Evolutionary conservation across 2,113 vertebrate species (phyloP).

Genomic region (Lycaon pictus): DNA sequence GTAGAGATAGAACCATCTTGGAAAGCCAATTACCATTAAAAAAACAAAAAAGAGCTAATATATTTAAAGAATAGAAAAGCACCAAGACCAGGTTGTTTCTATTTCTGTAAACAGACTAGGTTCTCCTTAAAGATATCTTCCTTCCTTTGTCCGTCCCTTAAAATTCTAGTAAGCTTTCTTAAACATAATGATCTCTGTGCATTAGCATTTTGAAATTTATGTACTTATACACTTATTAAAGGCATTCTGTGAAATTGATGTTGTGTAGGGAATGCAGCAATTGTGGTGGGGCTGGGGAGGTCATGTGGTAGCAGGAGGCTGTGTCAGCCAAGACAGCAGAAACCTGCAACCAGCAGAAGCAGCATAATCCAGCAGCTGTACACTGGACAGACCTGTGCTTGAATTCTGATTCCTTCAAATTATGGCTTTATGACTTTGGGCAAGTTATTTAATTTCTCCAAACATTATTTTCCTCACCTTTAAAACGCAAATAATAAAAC

Average conservation of each 20-base stretch:
- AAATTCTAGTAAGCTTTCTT: neutral
- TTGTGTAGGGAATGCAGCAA: no score
- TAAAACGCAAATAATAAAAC: neutral
- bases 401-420: neutral
- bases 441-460: slow-evolving; percentile 6
- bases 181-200: neutral
- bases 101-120: neutral
- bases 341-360: neutral
- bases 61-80: neutral
- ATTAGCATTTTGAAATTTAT: neutral
- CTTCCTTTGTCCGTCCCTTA: neutral
- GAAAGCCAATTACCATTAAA: neutral
- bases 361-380: accelerated
- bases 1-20: neutral
- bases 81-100: neutral
- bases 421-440: neutral
- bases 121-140: neutral
- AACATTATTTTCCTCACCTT: neutral
- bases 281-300: accelerated
- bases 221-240: neutral
- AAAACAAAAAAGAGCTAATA: neutral
- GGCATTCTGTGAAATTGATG: neutral
- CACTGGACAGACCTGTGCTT: neutral
- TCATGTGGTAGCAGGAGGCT: neutral
- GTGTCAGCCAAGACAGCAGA: neutral